A percentile compares a stretch with the other conserved stretches of the same genome.
Conservation (phyloP, 2,888 invertebrate genomes). For the Lasius fuliginosus region DNA sequence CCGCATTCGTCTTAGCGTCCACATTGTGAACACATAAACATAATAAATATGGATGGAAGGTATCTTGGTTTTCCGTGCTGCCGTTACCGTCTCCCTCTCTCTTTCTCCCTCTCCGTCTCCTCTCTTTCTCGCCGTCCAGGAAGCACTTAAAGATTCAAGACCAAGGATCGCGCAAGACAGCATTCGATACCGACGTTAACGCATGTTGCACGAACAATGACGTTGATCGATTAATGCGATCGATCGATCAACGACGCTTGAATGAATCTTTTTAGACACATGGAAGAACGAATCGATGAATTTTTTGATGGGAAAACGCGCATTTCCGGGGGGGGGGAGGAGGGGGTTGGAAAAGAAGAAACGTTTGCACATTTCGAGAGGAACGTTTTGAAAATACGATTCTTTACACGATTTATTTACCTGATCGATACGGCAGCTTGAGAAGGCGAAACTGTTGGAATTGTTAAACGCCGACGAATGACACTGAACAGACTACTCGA, state of each 20-base stretch:
- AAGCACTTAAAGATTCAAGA: slow-evolving; percentile 70
- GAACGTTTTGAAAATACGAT: slow-evolving; percentile 14
- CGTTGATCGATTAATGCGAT: neutral
- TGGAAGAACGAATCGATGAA: neutral
- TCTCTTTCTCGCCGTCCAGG: slow-evolving; percentile 59
- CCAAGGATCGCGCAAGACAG: slow-evolving; percentile 66
- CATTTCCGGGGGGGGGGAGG: neutral
- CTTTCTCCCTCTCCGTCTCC: neutral
- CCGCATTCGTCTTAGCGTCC: slow-evolving; percentile 80
- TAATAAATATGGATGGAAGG: slow-evolving; percentile 77
- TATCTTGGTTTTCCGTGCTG: slow-evolving; percentile 58
- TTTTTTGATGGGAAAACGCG: neutral
- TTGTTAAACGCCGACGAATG: slow-evolving; percentile 74
- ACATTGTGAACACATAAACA: slow-evolving; percentile 76
- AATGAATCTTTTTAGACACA: neutral
- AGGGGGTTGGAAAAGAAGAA: neutral
- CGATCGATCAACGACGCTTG: neutral
- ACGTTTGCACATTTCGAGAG: neutral
- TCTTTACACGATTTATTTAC: slow-evolving; percentile 62
- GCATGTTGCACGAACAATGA: slow-evolving; percentile 46
- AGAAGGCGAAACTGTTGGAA: slow-evolving; percentile 68
- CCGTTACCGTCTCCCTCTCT: slow-evolving; percentile 20
- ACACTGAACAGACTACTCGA: slow-evolving; percentile 67
- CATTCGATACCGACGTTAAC: slow-evolving; percentile 54
- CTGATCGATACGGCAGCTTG: slow-evolving; percentile 62